Evolutionary conservation across 2,113 vertebrate species (phyloP), one percentile per base, ranked within the genome.

Genomic region (Bubo bubo): DNA sequence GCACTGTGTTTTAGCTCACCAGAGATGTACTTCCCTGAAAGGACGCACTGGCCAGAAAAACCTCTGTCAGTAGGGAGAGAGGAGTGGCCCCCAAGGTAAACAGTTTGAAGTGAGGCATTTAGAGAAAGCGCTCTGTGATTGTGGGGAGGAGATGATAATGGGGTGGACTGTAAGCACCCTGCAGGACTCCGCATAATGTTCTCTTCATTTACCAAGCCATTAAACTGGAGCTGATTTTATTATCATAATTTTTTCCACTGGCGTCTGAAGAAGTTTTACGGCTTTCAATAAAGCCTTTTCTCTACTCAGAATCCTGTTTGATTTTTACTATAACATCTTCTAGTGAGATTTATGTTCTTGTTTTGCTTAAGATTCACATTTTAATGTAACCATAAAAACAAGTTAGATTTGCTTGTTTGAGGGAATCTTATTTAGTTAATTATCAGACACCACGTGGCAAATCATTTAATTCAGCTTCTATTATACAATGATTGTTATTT

Each of bases 361-460:
- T 98, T 98, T 98, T 98, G 96, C 95, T 98, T 98, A 98, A 98
- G 96, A 98, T 96, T 98, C 97, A 97, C 95, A 97, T 97, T 98
- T 98, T 98, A 98, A 96, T 93, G 79, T 86, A 97, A 92, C 76
- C 95, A 95, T 98, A 98, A 98, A 98, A 98, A 49, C 90, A 91
- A 98, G 95, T 79, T 86, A 97, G 83, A 97, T 94, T 97, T 97
- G 67, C 97, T 98, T 96, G 86, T 98, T 98, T 96, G 94, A 95
- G 85, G 63, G 85, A 95, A 97, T 96, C 95, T 94, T 98, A 96
- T 97, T 98, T 97, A 92, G 97, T 97, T 98, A 98, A 98, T 98
- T 98, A 98, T 97, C 96, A 96, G 85, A 35, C 63, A 93, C 19
- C 88, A 96, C 79, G 77, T 97, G 93, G 90, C 89, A 96, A 97